Evolutionary conservation across 1,140 invertebrate genomes (phyloP), one percentile per base, ranked within the genome.

Genomic region (Zophobas morio): DNA sequence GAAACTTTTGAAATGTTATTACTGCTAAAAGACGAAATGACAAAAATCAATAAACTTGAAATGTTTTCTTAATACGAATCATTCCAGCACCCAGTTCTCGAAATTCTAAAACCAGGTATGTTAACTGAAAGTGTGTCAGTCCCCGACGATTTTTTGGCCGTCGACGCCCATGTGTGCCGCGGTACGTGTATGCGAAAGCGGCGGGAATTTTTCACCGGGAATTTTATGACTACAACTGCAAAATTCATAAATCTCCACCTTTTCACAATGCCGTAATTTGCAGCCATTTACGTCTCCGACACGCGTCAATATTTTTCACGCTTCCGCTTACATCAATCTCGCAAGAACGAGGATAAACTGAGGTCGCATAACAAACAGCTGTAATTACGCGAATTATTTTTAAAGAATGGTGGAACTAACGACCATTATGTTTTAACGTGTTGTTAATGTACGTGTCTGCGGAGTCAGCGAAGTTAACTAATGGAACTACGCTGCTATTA

Each of bases 241-340:
- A 66, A 66, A 66, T 66, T 66, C 60, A 66, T 66, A 66, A 66
- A 66, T 66, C 60, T 66, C 37, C 60, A 66, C 60, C 60, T 66
- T 66, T 66, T 47, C 60, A 66, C 60, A 66, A 66, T 66, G 60
- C 60, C 60, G 60, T 66, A 66, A 66, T 66, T 66, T 66, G 60
- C 60, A 66, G 60, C 60, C 60, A 66, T 66, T 66, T 66, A 66
- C 60, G 60, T 66, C 39, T n/a, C 20, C 39, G 60, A 66, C 60
- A 66, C 60, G 60, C 60, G 60, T 66, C 60, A 66, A 66, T 66
- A 66, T 66, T 66, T 66, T 66, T 66, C 39, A 66, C 60, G 60
- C 37, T 42, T 66, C 39, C 39, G 60, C 60, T 42, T 42, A 34
- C 42, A 66, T 66, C 39, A 4, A 66, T 66, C 60, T 46, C 33